These are phyloP conservation scores for Caranx melampygus DNA, from an alignment of 2,113 vertebrate genomes.

Conservation along the genomic window DNA sequence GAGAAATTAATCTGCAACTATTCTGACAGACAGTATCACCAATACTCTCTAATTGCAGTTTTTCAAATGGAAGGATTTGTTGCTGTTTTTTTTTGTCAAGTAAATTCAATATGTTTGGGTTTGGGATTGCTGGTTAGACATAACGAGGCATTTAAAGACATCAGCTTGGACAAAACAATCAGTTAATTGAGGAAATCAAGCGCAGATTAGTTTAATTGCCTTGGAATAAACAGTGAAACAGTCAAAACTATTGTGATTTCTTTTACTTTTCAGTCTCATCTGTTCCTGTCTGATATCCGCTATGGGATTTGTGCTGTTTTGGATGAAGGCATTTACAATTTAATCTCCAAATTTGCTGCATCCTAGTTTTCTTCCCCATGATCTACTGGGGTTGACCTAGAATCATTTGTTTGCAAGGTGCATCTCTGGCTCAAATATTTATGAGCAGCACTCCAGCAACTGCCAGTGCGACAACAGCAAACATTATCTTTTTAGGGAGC, in stretches of 20 bases:
- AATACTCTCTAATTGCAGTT: neutral
- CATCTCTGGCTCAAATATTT: conserved; percentile 50
- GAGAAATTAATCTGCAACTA: neutral
- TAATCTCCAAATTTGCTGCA: neutral
- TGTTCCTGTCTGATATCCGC: neutral
- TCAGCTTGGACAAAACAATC: neutral
- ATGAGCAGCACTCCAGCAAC: conserved; percentile 46
- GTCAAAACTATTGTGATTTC: neutral
- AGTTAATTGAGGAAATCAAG: neutral
- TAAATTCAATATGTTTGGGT: neutral
- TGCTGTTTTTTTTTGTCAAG: neutral
- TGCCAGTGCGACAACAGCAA: conserved; percentile 39
- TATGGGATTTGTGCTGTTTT: neutral
- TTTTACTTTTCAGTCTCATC: neutral
- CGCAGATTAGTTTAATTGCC: neutral
- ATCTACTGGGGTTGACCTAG: neutral
- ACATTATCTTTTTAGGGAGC: conserved; percentile 23
- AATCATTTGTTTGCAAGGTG: conserved; percentile 49
- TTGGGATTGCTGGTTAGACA: too few species aligned
- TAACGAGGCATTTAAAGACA: neutral
- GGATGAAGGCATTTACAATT: conserved; percentile 4
- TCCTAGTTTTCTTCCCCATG: neutral
- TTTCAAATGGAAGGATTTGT: neutral
- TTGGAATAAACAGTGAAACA: neutral
- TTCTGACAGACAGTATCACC: neutral